These are phyloP conservation scores for Drosophila mayaguana DNA, from an alignment of 2,888 invertebrate genomes.

Conservation along the genomic window DNA sequence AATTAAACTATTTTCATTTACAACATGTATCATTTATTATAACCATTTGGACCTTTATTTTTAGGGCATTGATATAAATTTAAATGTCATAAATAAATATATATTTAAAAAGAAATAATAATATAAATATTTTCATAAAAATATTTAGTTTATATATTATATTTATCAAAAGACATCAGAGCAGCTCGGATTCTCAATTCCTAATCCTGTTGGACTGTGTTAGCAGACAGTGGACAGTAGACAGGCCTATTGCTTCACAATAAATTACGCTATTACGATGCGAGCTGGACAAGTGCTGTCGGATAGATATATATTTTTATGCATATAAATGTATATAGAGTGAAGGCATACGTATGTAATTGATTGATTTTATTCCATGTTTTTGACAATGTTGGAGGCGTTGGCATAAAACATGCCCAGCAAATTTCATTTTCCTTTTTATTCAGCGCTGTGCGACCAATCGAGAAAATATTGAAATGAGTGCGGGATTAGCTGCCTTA, in stretches of 20 bases:
- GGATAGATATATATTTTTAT: constrained; percentile 5
- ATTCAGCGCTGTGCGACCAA: constrained; percentile 25
- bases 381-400: constrained; percentile 41
- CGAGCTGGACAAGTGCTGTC: constrained; percentile 25
- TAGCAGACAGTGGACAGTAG: constrained; percentile 28
- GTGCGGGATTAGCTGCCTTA: constrained; percentile 24
- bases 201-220: rapidly evolving
- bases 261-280: constrained; percentile 12
- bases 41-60: too few relatives aligned
- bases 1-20: too few relatives aligned
- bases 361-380: constrained; percentile 58
- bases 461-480: constrained; percentile 41
- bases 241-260: constrained; percentile 15
- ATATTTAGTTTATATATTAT: too few relatives aligned
- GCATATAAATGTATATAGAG: background rate
- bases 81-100: too few relatives aligned
- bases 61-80: too few relatives aligned
- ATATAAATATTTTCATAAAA: too few relatives aligned
- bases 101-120: too few relatives aligned
- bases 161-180: background rate
- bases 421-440: constrained; percentile 16
- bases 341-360: constrained; percentile 24
- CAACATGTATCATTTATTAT: too few relatives aligned
- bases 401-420: constrained; percentile 46
- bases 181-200: background rate